Evolutionary conservation across 1,140 invertebrate genomes (phyloP), one percentile per base, ranked within the genome.

Genomic region (Drosophila watanabei): DNA sequence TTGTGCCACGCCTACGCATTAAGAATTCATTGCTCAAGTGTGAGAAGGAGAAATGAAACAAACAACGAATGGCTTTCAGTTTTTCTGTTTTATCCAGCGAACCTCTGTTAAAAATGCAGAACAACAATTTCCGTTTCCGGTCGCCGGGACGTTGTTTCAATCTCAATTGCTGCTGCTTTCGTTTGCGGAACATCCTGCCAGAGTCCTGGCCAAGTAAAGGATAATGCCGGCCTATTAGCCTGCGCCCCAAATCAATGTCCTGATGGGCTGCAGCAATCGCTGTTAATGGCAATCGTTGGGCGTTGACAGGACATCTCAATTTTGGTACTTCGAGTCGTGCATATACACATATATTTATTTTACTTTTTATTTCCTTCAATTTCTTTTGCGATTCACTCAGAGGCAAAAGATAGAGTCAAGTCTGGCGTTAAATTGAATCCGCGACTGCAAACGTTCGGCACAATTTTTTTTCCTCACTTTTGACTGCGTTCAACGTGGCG

Each of bases 41-140:
- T 49, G 46, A 68, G 63, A 4, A 30, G 5, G 32, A 13, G 18
- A 64, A 75, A 73, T 68, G 64, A 70, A 83, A 54, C 61, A 45
- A 37, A 56, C 52, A 56, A 37, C 14, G 20, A 52, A 18, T 5
- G n/a, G 28, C 16, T 32, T 32, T 52, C 49, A 10, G 48, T n/a
- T 49, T 33, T 11, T 37, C n/a, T 43, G 16, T n/a, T 45, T 32
- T 45, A 62, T 52, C 49, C 68, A n/a, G 62, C 85, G 39, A 60
- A 89, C 85, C 85, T 89, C 86, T 75, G 62, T 89, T 90, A 90
- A 89, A 89, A 85, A 89, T 89, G 85, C 86, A 89, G 51, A 82
- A 80, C 86, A 89, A 89, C 86, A 89, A 89, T 89, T 89, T 89
- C 86, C 86, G 86, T 82, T 89, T 89, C 82, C 85, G 79, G 39